These are phyloP conservation scores for Herminia tarsipennalis DNA, from an alignment of 2,888 invertebrate species.

Conservation along the genomic window DNA sequence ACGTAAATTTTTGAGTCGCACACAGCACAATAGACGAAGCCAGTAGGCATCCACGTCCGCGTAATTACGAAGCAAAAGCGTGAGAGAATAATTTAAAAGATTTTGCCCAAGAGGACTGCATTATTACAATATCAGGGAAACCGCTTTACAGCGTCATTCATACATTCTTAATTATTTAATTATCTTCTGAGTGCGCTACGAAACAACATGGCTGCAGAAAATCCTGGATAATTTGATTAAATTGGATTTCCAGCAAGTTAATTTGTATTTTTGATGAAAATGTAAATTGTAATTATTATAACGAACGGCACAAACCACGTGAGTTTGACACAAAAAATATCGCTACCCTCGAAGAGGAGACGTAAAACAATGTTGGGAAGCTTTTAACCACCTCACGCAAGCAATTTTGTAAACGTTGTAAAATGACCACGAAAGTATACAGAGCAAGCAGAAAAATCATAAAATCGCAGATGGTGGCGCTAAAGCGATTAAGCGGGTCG, in stretches of 20 bases:
- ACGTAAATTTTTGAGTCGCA: constrained; percentile 31
- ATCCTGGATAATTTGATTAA: constrained; percentile 74
- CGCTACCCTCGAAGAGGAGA: constrained; percentile 40
- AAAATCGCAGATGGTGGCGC: constrained; percentile 85
- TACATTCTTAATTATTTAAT: constrained; percentile 85
- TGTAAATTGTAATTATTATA: constrained; percentile 55
- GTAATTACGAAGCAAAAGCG: constrained; percentile 73
- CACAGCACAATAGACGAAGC: constrained; percentile 59
- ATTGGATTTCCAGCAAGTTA: constrained; percentile 66
- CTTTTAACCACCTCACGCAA: constrained; percentile 67
- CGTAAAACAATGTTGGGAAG: constrained; percentile 49
- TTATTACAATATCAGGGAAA: constrained; percentile 82
- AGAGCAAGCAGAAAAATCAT: constrained; percentile 84
- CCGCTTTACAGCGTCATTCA: constrained; percentile 81
- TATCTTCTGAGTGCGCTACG: constrained; percentile 75
- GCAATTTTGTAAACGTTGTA: constrained; percentile 77
- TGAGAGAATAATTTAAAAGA: constrained; percentile 82
- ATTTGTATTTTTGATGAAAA: constrained; percentile 59
- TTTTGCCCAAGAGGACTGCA: constrained; percentile 81
- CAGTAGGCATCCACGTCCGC: constrained; percentile 62
- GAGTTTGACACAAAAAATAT: constrained; percentile 41
- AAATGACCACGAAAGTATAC: constrained; percentile 82
- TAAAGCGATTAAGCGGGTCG: constrained; percentile 85
- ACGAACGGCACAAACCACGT: constrained; percentile 33
- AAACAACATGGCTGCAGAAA: constrained; percentile 71